Conservation (phyloP, 92 coral and sea anemone genomes). For the Nematostella vectensis region DNA sequence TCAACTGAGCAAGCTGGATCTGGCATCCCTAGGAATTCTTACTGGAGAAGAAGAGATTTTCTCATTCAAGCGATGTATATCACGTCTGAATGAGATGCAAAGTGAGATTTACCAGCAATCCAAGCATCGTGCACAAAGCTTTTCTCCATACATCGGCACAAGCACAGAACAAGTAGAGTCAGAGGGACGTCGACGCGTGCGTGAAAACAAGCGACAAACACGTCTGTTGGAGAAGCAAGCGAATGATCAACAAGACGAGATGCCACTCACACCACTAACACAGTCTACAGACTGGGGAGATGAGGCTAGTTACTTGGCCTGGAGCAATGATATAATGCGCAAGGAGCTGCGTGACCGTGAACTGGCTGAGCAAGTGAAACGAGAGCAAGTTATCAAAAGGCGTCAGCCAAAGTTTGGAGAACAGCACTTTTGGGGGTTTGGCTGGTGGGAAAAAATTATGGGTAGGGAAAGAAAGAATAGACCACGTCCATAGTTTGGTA, state of each 20-base stretch:
- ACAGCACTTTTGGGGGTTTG: slow-evolving; percentile 82
- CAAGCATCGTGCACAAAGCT: slow-evolving; percentile 49
- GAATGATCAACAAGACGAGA: slow-evolving; percentile 25
- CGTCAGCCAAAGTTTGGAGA: slow-evolving; percentile 56
- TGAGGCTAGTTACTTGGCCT: slow-evolving; percentile 63
- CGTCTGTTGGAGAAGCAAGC: slow-evolving; percentile 25
- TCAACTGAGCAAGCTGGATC: slow-evolving; percentile 45
- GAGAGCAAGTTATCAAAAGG: slow-evolving; percentile 17
- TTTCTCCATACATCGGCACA: slow-evolving; percentile 63
- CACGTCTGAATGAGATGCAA: slow-evolving; percentile 79
- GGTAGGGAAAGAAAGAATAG: slow-evolving; percentile 15
- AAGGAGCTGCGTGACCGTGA: slow-evolving; percentile 56
- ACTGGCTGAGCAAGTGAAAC: slow-evolving; percentile 31
- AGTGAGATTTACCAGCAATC: slow-evolving; percentile 41
- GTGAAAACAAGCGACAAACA: slow-evolving; percentile 52
- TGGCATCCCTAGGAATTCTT: slow-evolving; percentile 59
- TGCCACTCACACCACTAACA: slow-evolving; percentile 57
- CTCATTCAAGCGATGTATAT: slow-evolving; percentile 76
- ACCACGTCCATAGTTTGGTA: slow-evolving; percentile 1
- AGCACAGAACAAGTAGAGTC: slow-evolving; percentile 41
- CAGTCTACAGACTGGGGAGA: slow-evolving; percentile 81
- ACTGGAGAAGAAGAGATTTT: slow-evolving; percentile 82
- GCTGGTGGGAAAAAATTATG: slow-evolving; percentile 76
- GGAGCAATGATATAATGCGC: slow-evolving; percentile 77
- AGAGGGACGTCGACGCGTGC: slow-evolving; percentile 43